Conservation (phyloP, 1,140 invertebrate species). For the Ostrea edulis region DNA sequence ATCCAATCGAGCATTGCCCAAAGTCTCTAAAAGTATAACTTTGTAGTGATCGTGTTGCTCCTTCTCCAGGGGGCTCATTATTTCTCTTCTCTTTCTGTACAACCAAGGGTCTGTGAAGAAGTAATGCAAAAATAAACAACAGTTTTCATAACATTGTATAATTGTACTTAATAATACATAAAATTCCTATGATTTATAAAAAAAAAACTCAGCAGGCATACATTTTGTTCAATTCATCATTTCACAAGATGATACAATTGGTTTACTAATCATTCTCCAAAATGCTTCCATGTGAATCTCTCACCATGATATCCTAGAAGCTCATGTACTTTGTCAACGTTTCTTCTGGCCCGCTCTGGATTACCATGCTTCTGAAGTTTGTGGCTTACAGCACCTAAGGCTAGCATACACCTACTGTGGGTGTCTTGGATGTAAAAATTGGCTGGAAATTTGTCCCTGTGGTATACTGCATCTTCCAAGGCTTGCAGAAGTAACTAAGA, state of each 20-base stretch:
- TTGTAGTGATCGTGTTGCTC: slow-evolving; percentile 42
- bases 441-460: slow-evolving; percentile 44
- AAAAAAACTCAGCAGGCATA: background rate
- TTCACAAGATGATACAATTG: background rate
- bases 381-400: slow-evolving; percentile 54
- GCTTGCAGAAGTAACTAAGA: slow-evolving; percentile 51
- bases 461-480: slow-evolving; percentile 52
- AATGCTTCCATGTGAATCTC: background rate
- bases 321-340: slow-evolving; percentile 51
- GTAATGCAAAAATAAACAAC: background rate
- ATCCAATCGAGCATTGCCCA: slow-evolving; percentile 52
- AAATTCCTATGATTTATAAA: no score
- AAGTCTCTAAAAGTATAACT: slow-evolving; percentile 53
- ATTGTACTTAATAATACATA: background rate
- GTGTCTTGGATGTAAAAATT: slow-evolving; percentile 45
- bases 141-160: background rate
- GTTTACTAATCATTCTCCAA: no score
- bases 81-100: slow-evolving; percentile 46
- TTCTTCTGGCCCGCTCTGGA: slow-evolving; percentile 43
- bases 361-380: slow-evolving; percentile 48
- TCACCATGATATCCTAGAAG: slow-evolving; percentile 61
- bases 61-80: slow-evolving; percentile 36
- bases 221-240: background rate
- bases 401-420: slow-evolving; percentile 50
- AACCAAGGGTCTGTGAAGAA: slow-evolving; percentile 47